Base-by-base conservation (phyloP, 2,888 invertebrate species). In the Stenchaetothrips biformis region DNA sequence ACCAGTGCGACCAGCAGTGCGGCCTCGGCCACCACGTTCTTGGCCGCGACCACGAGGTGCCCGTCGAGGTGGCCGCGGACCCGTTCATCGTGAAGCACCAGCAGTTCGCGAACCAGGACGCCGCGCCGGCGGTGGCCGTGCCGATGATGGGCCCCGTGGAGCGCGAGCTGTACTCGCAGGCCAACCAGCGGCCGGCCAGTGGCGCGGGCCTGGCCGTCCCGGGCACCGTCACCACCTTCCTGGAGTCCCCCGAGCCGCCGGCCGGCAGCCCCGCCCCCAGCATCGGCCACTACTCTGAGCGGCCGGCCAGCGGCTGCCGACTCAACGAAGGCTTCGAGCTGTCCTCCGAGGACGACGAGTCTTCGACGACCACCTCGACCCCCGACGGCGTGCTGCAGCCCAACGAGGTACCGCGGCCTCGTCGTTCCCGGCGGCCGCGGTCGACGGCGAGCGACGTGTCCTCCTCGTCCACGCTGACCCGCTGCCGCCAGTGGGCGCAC, bases 1-100 rank as follows among this genome's bases (percentile, higher is more conserved):
- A 74, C 67, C 67, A 74, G 67, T 74, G 67, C 25, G 67, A 74
- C 25, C 67, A 74, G 67, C 67, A 74, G 67, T 74, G 67, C 21
- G 67, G 67, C 21, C 67, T 25, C 21, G 67, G 67, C 25, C 67
- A 21, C 67, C 67, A 0, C 67, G 67, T 9, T 21, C 53, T 53
- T 7, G 53, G 53, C 9, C 67, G 3, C 67, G 11, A 8, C 67
- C 16, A 59, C 18, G 67, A 74, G 21, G 67, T 74, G 67, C 21
- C 25, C 21, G 67, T 74, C 21, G 67, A 74, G 67, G 67, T 74
- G 67, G 67, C 67, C 9, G 67, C 67, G 21, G 82, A 82, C 25
- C 81, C 82, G 48, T 81, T 82, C 78, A 67, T 81, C 78, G 81
- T 79, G 7, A 80, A 81, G 67, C 81, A 81, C 80, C 82, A 81